These are phyloP conservation scores for Melanotaenia duboulayi DNA, from an alignment of 2,113 vertebrate species.

Conservation along the genomic window DNA sequence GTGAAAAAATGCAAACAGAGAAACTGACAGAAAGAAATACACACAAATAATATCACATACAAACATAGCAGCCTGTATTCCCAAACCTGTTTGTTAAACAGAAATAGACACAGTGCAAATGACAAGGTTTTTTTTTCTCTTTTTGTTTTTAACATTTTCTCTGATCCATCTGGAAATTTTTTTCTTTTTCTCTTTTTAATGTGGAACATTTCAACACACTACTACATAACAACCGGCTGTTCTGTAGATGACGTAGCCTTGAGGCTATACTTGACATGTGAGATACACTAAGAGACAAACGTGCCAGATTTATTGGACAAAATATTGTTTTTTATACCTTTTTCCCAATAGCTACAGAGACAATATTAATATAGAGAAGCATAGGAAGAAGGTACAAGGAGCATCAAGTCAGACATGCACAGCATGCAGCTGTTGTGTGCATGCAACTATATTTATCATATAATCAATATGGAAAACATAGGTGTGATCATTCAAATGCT, in stretches of 20 bases:
- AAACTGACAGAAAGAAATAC: conserved; percentile 53
- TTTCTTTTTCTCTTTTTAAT: conserved; percentile 7
- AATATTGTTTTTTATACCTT: conserved; percentile 43
- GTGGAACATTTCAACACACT: conserved; percentile 33
- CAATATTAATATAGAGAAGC: conserved; percentile 67
- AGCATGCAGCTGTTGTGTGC: conserved; percentile 80
- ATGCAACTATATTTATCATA: conserved; percentile 75
- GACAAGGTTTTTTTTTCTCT: conserved; percentile 33
- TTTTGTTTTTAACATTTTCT: conserved; percentile 34
- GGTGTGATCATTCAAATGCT: conserved; percentile 78
- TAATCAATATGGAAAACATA: conserved; percentile 57
- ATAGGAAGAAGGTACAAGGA: conserved; percentile 54
- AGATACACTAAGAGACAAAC: conserved; percentile 43
- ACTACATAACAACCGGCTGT: conserved; percentile 40
- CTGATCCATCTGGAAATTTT: conserved; percentile 11
- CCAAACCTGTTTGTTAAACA: conserved; percentile 37
- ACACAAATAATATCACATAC: conserved; percentile 57
- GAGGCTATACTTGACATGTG: conserved; percentile 33
- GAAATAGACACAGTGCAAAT: conserved; percentile 51
- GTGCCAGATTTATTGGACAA: conserved; percentile 46
- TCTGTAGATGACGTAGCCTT: conserved; percentile 31
- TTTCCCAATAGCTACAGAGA: conserved; percentile 52
- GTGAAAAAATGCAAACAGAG: conserved; percentile 73
- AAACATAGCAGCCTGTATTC: conserved; percentile 55
- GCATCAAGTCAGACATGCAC: conserved; percentile 76